Evolutionary conservation across 2,888 invertebrate genomes (phyloP).

Genomic region (Hyalella azteca): DNA sequence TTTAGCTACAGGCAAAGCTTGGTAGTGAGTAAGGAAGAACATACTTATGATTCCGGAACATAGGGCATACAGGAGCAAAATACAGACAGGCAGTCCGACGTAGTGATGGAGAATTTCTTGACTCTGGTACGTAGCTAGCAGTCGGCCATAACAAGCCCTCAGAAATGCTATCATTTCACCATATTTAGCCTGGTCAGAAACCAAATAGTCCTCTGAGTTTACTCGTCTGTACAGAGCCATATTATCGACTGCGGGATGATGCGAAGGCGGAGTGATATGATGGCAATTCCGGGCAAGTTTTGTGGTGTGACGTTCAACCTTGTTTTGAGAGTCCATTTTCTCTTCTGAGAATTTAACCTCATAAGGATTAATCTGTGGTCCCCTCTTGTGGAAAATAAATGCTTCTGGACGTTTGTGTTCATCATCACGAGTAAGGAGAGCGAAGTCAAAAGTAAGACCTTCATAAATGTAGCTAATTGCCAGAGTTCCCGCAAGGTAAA

Average conservation of each 20-base stretch:
- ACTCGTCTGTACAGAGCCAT: too few relatives aligned
- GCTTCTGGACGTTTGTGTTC: too few relatives aligned
- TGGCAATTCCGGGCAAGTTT: too few relatives aligned
- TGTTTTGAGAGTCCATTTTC: too few relatives aligned
- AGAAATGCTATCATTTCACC: slow-evolving; percentile 12
- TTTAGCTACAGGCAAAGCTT: background rate
- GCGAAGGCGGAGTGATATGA: too few relatives aligned
- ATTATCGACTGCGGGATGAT: too few relatives aligned
- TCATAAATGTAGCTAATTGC: background rate
- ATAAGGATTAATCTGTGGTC: too few relatives aligned
- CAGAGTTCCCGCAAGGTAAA: background rate
- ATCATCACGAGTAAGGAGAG: too few relatives aligned
- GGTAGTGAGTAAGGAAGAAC: slow-evolving; percentile 27
- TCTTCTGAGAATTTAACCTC: too few relatives aligned
- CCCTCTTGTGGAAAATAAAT: too few relatives aligned
- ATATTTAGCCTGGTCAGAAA: background rate
- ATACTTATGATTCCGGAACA: slow-evolving; percentile 23
- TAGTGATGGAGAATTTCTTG: slow-evolving; percentile 27
- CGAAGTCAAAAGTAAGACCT: background rate
- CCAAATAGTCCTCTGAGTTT: background rate
- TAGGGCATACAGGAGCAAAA: slow-evolving; percentile 9
- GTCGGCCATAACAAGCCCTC: slow-evolving; percentile 14
- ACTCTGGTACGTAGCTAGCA: slow-evolving; percentile 21
- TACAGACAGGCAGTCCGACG: slow-evolving; percentile 12
- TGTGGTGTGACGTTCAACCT: too few relatives aligned